Conservation (phyloP, 2,888 invertebrate genomes). For the Sycophila texana region DNA sequence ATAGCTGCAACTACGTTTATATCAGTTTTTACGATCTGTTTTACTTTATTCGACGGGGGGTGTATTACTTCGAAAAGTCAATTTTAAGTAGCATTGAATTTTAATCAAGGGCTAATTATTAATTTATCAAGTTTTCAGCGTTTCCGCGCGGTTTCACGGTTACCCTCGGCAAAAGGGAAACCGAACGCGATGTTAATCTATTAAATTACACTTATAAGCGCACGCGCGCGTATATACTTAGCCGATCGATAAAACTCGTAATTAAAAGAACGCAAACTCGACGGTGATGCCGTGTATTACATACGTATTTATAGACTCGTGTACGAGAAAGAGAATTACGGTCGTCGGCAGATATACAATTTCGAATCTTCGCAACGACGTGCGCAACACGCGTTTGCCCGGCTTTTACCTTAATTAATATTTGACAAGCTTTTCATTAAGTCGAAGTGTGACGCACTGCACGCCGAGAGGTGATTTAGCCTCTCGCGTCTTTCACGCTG, state of each 20-base stretch:
- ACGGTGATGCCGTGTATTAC: background rate
- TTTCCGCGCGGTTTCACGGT: background rate
- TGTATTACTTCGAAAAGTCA: no score
- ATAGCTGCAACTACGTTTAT: no score
- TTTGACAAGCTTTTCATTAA: no score
- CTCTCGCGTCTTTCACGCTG: no score
- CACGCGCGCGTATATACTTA: constrained; percentile 19
- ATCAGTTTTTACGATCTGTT: no score
- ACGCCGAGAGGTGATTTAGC: no score
- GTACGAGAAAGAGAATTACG: background rate
- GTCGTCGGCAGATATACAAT: background rate
- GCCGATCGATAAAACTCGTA: constrained; percentile 23
- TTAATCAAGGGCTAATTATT: background rate
- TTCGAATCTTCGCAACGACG: no score
- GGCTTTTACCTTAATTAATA: no score
- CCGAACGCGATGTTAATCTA: constrained; percentile 9
- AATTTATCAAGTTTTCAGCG: constrained; percentile 4
- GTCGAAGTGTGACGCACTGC: no score
- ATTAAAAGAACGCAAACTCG: constrained; percentile 19
- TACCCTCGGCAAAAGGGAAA: background rate
- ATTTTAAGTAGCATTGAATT: constrained; percentile 5
- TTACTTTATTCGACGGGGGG: no score
- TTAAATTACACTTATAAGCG: constrained; percentile 16
- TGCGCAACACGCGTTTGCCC: no score
- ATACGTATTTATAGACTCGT: no score